phyloP scores from a whole-genome alignment of 2,888 invertebrate genomes.

The Dasysyrphus tricinctus region DNA sequence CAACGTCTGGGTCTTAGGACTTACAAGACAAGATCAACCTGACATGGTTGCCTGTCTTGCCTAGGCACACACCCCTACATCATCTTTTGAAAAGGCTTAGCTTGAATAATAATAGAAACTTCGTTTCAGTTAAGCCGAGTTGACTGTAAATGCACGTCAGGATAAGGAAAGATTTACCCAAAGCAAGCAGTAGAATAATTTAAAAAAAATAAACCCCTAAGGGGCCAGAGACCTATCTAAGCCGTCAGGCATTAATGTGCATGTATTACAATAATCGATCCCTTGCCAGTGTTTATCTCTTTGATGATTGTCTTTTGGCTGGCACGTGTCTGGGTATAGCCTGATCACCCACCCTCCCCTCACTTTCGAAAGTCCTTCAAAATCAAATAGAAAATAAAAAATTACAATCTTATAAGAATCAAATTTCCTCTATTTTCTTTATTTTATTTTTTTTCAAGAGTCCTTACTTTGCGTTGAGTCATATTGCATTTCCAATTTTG shows the following conservation, averaged over 20 bases:
- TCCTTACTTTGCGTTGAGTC: slow-evolving; percentile 50
- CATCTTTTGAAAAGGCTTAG: no score
- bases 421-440: slow-evolving; percentile 48
- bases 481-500: slow-evolving; percentile 70
- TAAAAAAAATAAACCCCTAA: slow-evolving; percentile 39
- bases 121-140: not conserved
- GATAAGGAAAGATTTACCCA: not conserved
- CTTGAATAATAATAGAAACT: no score
- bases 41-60: no score
- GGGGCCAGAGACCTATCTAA: not conserved
- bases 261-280: slow-evolving; percentile 65
- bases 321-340: slow-evolving; percentile 53
- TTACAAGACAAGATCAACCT: no score
- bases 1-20: no score
- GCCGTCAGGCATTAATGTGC: slow-evolving; percentile 25
- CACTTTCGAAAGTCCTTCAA: no score
- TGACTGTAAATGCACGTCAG: not conserved
- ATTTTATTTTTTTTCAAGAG: slow-evolving; percentile 31
- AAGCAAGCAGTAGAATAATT: not conserved
- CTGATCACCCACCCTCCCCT: no score
- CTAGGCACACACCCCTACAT: no score
- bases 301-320: slow-evolving; percentile 57
- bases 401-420: slow-evolving; percentile 52
- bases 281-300: slow-evolving; percentile 69
- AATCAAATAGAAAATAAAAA: slow-evolving; percentile 19